Base-by-base conservation (phyloP, 2,113 vertebrate species). In the Pseudorhombus dupliciocellatus region DNA sequence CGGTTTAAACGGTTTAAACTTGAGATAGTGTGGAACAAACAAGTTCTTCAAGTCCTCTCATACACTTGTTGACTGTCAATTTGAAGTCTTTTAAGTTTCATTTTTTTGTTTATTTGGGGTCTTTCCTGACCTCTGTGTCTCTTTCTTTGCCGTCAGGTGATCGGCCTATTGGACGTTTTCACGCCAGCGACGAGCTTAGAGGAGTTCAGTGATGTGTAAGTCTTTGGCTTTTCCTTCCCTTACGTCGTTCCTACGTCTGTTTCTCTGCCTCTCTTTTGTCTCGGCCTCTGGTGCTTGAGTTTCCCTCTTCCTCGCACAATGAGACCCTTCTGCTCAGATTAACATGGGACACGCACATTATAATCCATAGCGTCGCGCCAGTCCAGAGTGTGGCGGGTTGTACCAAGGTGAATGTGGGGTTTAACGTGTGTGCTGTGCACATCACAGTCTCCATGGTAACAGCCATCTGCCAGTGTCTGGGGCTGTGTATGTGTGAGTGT, bases 171-270 rank as follows among this genome's bases (percentile, higher is more conserved):
- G 92, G 98, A 99, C 64, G 97, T 98, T 73, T 99, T 99, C 87
- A 96, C 96, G 7, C 97, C 98, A 53, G 94, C 94, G 58, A 95
- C 94, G 42, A 95, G 91, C 44, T 91, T 98, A 87, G 94, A 98
- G 84, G 97, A 97, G 82, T 99, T 99, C 93, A 97, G 90, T 82
- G 98, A 99, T 75, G 98, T 99, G 98, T 99, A 93, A 96, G 96
- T 98, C 21, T 44, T 10, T 22, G 7, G 9, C 22, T 52, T 26
- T 25, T 5, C 30, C 9, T 15, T 56, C 3, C 24, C 50, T 20
- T 1, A 44, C 4, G 22, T 56, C 7, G 16, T 40, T 30, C 14
- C n/a, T 56, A 30, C 24, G 8, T 52, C 31, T 34, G 3, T 42
- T 51, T 69, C 31, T 34, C 46, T 46, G 42, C 42, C 42, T 46